Evolutionary conservation across 1,140 invertebrate genomes (phyloP).

Genomic region (Saccostrea glomerata): DNA sequence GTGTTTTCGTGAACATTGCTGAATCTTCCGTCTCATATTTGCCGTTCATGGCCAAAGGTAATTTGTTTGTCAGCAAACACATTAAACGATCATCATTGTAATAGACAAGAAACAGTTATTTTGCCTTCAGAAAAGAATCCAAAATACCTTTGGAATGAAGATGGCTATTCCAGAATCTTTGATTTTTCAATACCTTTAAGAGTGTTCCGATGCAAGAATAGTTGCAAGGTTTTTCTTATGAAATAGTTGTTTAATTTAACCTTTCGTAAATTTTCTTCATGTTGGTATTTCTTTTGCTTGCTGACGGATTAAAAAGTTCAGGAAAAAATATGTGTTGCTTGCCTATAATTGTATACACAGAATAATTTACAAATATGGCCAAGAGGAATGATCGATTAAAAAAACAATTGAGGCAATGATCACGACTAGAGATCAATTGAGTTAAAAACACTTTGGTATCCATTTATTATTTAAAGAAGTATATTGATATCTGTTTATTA

Average conservation of each 20-base stretch:
- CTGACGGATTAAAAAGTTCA: too few relatives aligned
- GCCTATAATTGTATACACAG: too few relatives aligned
- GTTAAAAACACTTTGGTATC: too few relatives aligned
- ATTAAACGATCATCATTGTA: slow-evolving; percentile 35
- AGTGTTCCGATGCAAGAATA: neutral
- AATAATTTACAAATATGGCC: too few relatives aligned
- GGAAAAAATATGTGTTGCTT: too few relatives aligned
- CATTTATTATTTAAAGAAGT: too few relatives aligned
- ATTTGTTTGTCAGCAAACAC: slow-evolving; percentile 33
- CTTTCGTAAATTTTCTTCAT: too few relatives aligned
- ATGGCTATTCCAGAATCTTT: neutral
- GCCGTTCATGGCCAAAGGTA: slow-evolving; percentile 15
- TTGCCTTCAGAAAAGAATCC: slow-evolving; percentile 26
- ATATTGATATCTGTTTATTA: too few relatives aligned
- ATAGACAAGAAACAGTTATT: slow-evolving; percentile 22
- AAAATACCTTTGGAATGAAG: neutral
- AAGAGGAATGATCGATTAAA: too few relatives aligned
- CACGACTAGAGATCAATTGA: too few relatives aligned
- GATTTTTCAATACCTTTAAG: neutral
- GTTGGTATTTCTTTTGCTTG: too few relatives aligned
- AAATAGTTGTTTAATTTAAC: neutral
- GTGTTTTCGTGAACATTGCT: neutral
- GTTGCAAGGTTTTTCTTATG: neutral
- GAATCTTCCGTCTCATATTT: neutral
- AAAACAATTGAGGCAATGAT: too few relatives aligned